A percentile compares a stretch with the other conserved stretches of the same genome.
phyloP scores from a whole-genome alignment of 2,113 vertebrate species.

The Muntiacus reevesi region DNA sequence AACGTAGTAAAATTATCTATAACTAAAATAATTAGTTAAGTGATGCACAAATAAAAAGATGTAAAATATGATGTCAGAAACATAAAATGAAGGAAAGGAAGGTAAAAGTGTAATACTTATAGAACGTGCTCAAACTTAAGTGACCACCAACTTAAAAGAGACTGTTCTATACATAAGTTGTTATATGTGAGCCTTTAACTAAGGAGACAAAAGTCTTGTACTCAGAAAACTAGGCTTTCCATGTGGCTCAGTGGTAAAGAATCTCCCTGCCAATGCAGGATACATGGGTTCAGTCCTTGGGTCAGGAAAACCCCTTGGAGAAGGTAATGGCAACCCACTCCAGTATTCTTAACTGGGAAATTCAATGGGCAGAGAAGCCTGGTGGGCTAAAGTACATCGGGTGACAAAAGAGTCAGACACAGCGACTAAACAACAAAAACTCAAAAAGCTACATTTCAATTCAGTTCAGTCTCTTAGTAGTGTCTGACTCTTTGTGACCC shows the following conservation, averaged over 20 bases:
- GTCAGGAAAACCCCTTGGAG: neutral
- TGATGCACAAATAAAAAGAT: neutral
- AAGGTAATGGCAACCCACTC: neutral
- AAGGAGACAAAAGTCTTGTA: neutral
- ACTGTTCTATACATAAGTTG: neutral
- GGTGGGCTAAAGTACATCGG: accelerated
- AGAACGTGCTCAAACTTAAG: neutral
- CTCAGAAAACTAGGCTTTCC: neutral
- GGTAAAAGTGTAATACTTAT: neutral
- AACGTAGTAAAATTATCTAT: neutral
- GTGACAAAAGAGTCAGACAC: neutral
- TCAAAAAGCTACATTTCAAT: neutral
- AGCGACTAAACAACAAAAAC: neutral
- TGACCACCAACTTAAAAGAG: neutral
- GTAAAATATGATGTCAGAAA: neutral
- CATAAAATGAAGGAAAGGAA: neutral
- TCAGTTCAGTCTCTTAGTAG: neutral
- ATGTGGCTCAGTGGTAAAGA: neutral
- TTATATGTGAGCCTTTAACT: neutral
- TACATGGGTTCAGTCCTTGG: neutral
- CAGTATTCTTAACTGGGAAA: neutral
- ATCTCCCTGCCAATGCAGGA: neutral
- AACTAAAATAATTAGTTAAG: neutral
- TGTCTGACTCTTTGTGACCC: neutral
- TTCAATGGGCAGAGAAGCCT: neutral